Evolutionary conservation across 2,113 vertebrate genomes (phyloP).

Genomic region (Empidonax alnorum): DNA sequence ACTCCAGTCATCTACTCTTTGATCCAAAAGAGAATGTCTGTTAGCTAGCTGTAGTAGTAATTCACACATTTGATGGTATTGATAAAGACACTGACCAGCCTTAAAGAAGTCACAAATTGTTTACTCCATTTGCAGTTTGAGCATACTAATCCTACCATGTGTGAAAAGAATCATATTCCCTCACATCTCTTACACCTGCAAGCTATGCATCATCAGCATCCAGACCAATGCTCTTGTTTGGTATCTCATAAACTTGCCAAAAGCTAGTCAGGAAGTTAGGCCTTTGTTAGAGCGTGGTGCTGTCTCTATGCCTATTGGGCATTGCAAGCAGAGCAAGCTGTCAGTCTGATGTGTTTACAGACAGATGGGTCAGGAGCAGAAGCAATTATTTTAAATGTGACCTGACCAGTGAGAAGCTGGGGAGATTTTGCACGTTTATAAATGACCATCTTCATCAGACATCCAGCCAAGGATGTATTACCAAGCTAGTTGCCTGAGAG

Average conservation of each 20-base stretch:
- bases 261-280: neutral
- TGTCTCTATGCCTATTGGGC: neutral
- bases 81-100: neutral
- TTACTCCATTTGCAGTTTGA: neutral
- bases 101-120: neutral
- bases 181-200: neutral
- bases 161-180: neutral
- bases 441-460: slow-evolving; percentile 38
- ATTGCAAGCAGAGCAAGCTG: neutral
- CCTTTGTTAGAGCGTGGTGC: neutral
- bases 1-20: neutral
- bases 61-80: neutral
- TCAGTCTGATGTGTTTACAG: slow-evolving; percentile 13
- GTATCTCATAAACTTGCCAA: neutral
- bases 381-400: slow-evolving; percentile 35
- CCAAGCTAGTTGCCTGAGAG: neutral
- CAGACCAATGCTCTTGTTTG: neutral
- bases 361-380: neutral
- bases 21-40: neutral
- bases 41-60: neutral
- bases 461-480: neutral
- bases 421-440: slow-evolving; percentile 31
- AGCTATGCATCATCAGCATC: neutral
- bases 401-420: neutral
- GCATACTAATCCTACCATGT: neutral